These are phyloP conservation scores for Parazoanthus atlanticus DNA, from an alignment of 92 coral and sea anemone genomes.

Conservation along the genomic window DNA sequence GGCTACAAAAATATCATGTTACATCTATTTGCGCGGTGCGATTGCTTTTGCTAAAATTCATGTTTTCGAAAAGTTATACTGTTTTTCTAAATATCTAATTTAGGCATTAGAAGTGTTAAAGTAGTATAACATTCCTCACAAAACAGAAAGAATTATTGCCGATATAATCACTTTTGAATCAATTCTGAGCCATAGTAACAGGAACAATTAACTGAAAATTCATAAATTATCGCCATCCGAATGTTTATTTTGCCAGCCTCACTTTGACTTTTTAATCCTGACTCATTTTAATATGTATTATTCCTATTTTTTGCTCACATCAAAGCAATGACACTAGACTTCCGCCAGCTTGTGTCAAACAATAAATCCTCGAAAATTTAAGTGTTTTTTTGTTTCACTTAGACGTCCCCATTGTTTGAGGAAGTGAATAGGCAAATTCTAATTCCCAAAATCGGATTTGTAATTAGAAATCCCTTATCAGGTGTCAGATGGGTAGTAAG, in stretches of 20 bases:
- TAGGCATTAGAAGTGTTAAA: background rate
- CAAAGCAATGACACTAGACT: background rate
- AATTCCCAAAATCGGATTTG: background rate
- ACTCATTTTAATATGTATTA: background rate
- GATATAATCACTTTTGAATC: background rate
- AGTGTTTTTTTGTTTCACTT: conserved; percentile 8
- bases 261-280: background rate
- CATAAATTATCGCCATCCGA: background rate
- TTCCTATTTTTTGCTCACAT: background rate
- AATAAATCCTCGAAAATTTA: conserved; percentile 13
- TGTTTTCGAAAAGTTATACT: background rate
- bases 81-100: background rate
- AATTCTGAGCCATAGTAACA: background rate
- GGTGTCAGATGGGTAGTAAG: background rate
- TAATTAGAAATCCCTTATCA: conserved; percentile 30
- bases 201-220: background rate
- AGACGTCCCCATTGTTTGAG: conserved; percentile 10
- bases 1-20: background rate
- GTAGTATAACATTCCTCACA: background rate
- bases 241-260: background rate
- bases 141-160: background rate
- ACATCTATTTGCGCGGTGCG: background rate
- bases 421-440: conserved; percentile 8
- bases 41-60: background rate
- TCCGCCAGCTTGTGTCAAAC: conserved; percentile 17